Percentiles rank a stretch among this genome's conserved stretches.
phyloP scores from a whole-genome alignment of 2,797 vertebrate species.

The Malurus leucopterus region DNA sequence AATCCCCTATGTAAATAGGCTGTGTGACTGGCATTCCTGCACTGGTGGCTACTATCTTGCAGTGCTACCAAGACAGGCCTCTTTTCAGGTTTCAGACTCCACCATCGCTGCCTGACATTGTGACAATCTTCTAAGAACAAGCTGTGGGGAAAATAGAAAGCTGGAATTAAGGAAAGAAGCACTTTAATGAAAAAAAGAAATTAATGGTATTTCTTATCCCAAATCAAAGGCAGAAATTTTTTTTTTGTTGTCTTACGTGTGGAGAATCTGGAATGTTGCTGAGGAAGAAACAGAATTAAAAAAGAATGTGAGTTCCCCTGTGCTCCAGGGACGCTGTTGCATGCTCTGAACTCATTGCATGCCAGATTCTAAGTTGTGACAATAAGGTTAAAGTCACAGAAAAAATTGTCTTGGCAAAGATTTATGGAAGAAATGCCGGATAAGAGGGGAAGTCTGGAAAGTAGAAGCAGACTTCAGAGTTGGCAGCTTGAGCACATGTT shows the following conservation, averaged over 20 bases:
- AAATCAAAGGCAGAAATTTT: background rate
- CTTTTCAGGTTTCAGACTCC: background rate
- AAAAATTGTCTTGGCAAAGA: background rate
- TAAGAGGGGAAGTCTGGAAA: background rate
- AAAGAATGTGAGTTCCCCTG: background rate
- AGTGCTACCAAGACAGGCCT: background rate
- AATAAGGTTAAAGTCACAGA: background rate
- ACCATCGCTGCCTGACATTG: accelerated
- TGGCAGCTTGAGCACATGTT: background rate
- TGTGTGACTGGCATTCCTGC: background rate
- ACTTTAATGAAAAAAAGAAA: background rate
- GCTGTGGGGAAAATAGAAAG: background rate
- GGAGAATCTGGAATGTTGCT: background rate
- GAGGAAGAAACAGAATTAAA: background rate
- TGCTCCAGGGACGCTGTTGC: background rate
- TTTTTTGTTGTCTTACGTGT: background rate
- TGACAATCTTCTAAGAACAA: background rate
- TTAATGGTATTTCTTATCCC: background rate
- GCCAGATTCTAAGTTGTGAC: background rate
- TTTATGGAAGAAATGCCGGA: background rate
- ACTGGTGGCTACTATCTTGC: background rate
- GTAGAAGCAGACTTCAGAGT: background rate
- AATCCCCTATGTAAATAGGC: background rate
- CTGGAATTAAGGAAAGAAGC: background rate
- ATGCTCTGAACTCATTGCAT: background rate